A percentile compares a stretch with the other conserved stretches of the same genome.
Evolutionary conservation across 1,140 invertebrate species (phyloP).

Genomic region (Calliphora vicina): DNA sequence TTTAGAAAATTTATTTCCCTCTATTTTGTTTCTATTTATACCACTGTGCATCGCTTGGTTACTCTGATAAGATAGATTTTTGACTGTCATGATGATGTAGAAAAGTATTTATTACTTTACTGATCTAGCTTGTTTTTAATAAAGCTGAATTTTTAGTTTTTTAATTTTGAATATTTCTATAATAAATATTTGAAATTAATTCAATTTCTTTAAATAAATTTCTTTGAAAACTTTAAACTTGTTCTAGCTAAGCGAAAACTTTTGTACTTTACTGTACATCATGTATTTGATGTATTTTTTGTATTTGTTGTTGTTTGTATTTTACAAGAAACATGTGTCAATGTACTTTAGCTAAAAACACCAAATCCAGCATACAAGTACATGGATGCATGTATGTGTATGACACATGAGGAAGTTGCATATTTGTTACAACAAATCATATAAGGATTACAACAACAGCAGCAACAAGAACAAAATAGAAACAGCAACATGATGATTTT

Average conservation of each 20-base stretch:
- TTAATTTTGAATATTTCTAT: too few relatives aligned
- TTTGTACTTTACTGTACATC: neutral
- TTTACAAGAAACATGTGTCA: conserved; percentile 6
- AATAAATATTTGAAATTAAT: too few relatives aligned
- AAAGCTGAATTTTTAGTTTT: too few relatives aligned
- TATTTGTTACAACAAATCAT: neutral
- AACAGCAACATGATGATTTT: neutral
- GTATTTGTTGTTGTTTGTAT: neutral
- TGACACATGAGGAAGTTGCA: conserved; percentile 12
- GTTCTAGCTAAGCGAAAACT: neutral
- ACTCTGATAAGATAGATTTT: too few relatives aligned
- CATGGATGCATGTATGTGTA: neutral
- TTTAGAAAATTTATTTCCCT: too few relatives aligned
- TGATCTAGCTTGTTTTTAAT: too few relatives aligned
- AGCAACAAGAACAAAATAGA: neutral
- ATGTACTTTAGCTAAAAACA: neutral
- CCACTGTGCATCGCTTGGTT: too few relatives aligned
- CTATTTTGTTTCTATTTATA: too few relatives aligned
- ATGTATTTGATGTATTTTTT: neutral
- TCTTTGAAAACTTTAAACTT: too few relatives aligned
- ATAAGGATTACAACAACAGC: neutral
- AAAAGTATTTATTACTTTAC: too few relatives aligned
- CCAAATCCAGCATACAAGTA: neutral
- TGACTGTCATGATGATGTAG: too few relatives aligned
- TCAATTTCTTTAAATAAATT: too few relatives aligned